Conservation (phyloP, 2,888 invertebrate species). For the Melipona beecheii region DNA sequence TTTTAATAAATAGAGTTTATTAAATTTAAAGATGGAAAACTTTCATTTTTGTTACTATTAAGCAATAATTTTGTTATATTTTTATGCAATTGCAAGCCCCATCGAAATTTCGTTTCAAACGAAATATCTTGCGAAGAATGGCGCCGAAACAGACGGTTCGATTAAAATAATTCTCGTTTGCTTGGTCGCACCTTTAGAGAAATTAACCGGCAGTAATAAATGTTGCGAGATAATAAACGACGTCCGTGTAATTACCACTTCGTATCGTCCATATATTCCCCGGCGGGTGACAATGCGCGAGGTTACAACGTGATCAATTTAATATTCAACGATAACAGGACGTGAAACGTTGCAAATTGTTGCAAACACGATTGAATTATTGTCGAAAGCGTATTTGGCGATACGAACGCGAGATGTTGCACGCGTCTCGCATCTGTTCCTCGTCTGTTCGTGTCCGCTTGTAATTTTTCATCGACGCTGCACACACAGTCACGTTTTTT, state of each 20-base stretch:
- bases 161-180: conserved; percentile 12
- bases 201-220: conserved; percentile 20
- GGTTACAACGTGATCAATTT: conserved; percentile 11
- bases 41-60: too few relatives aligned
- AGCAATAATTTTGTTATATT: too few relatives aligned
- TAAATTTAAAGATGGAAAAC: too few relatives aligned
- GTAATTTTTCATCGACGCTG: conserved; percentile 15
- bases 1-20: too few relatives aligned
- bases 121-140: background rate
- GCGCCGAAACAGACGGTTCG: background rate
- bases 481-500: background rate
- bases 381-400: conserved; percentile 14
- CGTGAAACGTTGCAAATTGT: conserved; percentile 5
- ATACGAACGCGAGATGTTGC: background rate
- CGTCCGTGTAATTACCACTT: conserved; percentile 19
- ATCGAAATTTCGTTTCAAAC: background rate
- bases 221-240: conserved; percentile 10
- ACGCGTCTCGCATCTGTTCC: background rate
- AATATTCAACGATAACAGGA: background rate
- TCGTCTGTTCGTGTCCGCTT: conserved; percentile 2
- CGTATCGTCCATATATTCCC: conserved; percentile 31
- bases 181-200: background rate
- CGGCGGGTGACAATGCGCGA: conserved; percentile 11
- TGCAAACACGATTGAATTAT: conserved; percentile 25
- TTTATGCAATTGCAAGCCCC: background rate